Conservation (phyloP, 2,888 invertebrate genomes). For the Bembecia ichneumoniformis region DNA sequence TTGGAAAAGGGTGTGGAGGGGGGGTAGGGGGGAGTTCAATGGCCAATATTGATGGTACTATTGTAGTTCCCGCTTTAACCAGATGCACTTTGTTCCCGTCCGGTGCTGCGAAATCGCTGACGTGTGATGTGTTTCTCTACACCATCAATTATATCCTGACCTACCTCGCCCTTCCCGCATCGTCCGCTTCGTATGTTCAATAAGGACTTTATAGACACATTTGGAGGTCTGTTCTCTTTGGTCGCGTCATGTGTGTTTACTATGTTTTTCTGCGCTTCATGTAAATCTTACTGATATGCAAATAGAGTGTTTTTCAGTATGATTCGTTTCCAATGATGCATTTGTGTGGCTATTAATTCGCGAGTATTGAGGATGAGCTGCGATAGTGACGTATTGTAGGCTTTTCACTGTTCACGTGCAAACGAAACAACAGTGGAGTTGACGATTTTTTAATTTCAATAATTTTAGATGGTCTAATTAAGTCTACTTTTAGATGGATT, state of each 20-base stretch:
- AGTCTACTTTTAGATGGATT: too few relatives aligned
- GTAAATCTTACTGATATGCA: slow-evolving; percentile 7
- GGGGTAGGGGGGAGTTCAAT: slow-evolving; percentile 13
- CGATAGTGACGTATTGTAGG: slow-evolving; percentile 63
- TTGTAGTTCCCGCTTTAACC: slow-evolving; percentile 47
- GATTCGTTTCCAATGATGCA: slow-evolving; percentile 1
- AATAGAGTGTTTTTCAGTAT: slow-evolving; percentile 22
- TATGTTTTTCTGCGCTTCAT: slow-evolving; percentile 17
- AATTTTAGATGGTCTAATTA: too few relatives aligned
- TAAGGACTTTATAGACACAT: not conserved
- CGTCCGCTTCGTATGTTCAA: slow-evolving; percentile 1
- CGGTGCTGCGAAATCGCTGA: slow-evolving; percentile 52
- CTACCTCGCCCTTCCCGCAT: slow-evolving; percentile 12
- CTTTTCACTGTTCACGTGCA: slow-evolving; percentile 48
- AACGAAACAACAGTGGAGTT: slow-evolving; percentile 17
- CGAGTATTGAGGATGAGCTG: slow-evolving; percentile 58
- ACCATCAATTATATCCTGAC: slow-evolving; percentile 28
- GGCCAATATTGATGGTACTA: slow-evolving; percentile 54
- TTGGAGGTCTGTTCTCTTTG: slow-evolving; percentile 29
- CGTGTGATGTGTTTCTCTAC: slow-evolving; percentile 51
- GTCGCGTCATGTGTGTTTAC: slow-evolving; percentile 22
- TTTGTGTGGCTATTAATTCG: slow-evolving; percentile 40
- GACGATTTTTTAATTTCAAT: not conserved
- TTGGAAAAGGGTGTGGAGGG: slow-evolving; percentile 19
- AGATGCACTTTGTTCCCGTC: slow-evolving; percentile 57